Evolutionary conservation across 2,888 invertebrate genomes (phyloP), one percentile per base, ranked within the genome.

Genomic region (Mactromeris polynyma): DNA sequence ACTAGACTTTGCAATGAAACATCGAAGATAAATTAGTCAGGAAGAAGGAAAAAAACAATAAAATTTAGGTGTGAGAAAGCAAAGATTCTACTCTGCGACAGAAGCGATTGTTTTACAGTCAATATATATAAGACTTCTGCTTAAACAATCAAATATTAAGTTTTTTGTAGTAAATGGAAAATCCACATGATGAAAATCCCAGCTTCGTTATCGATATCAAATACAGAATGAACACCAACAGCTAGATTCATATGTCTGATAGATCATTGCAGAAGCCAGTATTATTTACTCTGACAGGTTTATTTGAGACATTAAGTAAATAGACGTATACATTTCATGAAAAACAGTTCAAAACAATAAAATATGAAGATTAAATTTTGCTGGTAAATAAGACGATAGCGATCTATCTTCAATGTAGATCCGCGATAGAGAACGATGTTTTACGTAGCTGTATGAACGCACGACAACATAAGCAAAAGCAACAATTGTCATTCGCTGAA

Each of bases 111-210:
- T 73, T 26, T 73, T 58, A 58, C 33, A 58, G 73, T 36, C 73
- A 73, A 73, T 73, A 36, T 36, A 26, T 36, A 6, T 4, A 33
- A 33, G 2, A 40, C 40, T 2, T 46, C 83, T 83, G 83, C 14
- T 40, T 33, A 83, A 83, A 42, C 46, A 33, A 46, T 83, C 33
- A 83, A 64, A 38, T 40, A 33, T 38, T 40, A 36, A 19, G 9
- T 69, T 69, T 82, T 82, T 82, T 69, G 26, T 69, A 82, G 11
- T 73, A 83, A 31, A 77, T 83, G 84, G 84, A 84, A 78, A 78
- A 84, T 40, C 38, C 46, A 84, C 77, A 78, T 36, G 38, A 46
- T n/a, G 36, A 26, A 40, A n/a, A 3, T 79, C 2, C 38, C 42
- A 14, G 31, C 36, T 33, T 42, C 73, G 46, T 69, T 46, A 69